A percentile compares a stretch with the other conserved stretches of the same genome.
Evolutionary conservation across 2,113 vertebrate genomes (phyloP).

Genomic region (Peucedramus taeniatus): DNA sequence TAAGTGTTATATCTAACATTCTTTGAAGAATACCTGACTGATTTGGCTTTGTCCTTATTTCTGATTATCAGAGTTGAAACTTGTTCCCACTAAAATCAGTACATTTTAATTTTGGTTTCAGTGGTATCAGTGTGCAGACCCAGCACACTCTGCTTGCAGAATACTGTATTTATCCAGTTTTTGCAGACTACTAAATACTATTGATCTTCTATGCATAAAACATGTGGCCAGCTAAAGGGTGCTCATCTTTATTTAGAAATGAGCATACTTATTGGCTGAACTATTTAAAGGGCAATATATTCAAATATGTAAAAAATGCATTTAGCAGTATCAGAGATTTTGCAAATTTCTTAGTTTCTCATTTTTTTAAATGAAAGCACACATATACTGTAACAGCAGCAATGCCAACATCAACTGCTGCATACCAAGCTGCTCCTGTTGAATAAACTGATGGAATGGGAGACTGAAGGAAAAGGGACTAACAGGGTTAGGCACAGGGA

Average conservation of each 20-base stretch:
- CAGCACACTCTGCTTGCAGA: neutral
- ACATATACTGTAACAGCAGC: neutral
- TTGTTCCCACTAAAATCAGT: neutral
- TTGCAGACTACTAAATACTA: neutral
- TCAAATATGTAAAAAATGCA: neutral
- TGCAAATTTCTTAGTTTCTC: neutral
- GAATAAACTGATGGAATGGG: neutral
- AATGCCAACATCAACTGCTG: neutral
- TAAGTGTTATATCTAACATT: neutral
- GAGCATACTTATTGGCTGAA: neutral
- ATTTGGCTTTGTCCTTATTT: neutral
- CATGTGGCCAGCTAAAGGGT: neutral
- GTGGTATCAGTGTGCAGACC: neutral
- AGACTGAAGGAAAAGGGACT: neutral
- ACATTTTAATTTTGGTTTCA: neutral
- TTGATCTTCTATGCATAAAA: neutral
- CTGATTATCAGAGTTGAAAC: neutral
- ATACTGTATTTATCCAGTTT: neutral
- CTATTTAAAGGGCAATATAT: neutral
- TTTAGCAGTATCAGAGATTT: neutral
- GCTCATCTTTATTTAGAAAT: neutral
- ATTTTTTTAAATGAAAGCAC: neutral
- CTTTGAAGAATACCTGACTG: neutral
- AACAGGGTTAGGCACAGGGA: neutral
- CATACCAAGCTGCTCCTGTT: neutral